Conservation (phyloP, 2,888 invertebrate genomes). For the Leucophenga montana region DNA sequence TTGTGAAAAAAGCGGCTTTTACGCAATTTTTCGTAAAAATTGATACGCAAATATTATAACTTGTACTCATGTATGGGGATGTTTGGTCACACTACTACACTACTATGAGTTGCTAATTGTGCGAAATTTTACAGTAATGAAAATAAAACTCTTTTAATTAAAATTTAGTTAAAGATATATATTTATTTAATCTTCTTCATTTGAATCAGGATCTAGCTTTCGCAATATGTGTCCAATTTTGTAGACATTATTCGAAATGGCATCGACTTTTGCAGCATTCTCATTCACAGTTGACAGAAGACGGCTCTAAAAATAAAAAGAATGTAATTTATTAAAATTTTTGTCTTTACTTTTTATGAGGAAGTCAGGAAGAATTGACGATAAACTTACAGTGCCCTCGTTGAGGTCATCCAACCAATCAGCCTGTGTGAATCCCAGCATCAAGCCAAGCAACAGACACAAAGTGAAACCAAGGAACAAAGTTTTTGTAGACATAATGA, state of each 20-base stretch:
- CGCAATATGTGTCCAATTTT: slow-evolving; percentile 15
- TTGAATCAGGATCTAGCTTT: slow-evolving; percentile 7
- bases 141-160: background rate
- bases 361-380: no score
- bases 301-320: background rate
- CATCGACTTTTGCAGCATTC: slow-evolving; percentile 8
- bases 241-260: slow-evolving; percentile 15
- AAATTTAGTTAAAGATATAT: no score
- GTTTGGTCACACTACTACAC: no score
- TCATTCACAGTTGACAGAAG: slow-evolving; percentile 7
- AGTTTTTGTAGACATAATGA: no score
- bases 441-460: background rate
- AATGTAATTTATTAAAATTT: background rate
- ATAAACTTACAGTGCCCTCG: slow-evolving; percentile 11
- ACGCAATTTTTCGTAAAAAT: no score
- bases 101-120: no score
- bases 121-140: slow-evolving; percentile 29
- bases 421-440: background rate
- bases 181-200: slow-evolving; percentile 11
- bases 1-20: no score
- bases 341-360: background rate
- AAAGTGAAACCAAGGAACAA: background rate
- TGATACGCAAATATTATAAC: no score
- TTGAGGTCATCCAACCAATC: slow-evolving; percentile 20
- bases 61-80: no score